Conservation (phyloP, 2,797 vertebrate genomes). For the Bradypodion pumilum region DNA sequence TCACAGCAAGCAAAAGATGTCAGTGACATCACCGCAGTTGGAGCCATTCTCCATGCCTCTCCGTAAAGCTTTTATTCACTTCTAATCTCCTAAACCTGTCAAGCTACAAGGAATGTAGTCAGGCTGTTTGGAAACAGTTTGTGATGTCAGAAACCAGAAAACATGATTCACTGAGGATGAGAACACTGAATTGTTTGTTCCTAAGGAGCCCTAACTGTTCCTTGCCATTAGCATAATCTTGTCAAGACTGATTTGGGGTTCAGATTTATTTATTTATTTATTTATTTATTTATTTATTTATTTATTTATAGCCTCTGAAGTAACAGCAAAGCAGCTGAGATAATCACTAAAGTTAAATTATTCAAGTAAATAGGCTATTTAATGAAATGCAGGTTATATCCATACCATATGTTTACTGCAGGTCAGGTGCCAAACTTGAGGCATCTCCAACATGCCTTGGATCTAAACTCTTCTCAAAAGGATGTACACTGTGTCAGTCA, state of each 20-base stretch:
- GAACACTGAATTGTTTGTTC: neutral
- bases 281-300: neutral
- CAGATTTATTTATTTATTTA: neutral
- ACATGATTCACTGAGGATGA: conserved; percentile 16
- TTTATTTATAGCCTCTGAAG: neutral
- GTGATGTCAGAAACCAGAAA: conserved; percentile 26
- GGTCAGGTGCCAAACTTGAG: neutral
- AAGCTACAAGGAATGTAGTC: neutral
- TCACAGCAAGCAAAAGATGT: neutral
- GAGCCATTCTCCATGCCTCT: neutral
- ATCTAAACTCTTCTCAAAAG: neutral
- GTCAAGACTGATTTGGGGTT: conserved; percentile 17
- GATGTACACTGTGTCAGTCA: neutral
- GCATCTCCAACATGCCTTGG: neutral
- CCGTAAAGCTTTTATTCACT: conserved; percentile 36
- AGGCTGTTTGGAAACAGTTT: conserved; percentile 19
- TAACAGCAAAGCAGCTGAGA: neutral
- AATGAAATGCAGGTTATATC: neutral
- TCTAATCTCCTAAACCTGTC: conserved; percentile 23
- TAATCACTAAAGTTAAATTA: neutral
- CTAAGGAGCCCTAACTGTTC: neutral
- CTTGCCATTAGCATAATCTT: conserved; percentile 1
- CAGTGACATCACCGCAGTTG: neutral
- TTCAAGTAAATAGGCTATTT: conserved; percentile 1
- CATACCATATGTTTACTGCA: neutral